Percentiles rank a stretch among this genome's conserved stretches.
phyloP scores from a whole-genome alignment of 2,797 vertebrate species.

The Acrossocheilus wenchowensis region DNA sequence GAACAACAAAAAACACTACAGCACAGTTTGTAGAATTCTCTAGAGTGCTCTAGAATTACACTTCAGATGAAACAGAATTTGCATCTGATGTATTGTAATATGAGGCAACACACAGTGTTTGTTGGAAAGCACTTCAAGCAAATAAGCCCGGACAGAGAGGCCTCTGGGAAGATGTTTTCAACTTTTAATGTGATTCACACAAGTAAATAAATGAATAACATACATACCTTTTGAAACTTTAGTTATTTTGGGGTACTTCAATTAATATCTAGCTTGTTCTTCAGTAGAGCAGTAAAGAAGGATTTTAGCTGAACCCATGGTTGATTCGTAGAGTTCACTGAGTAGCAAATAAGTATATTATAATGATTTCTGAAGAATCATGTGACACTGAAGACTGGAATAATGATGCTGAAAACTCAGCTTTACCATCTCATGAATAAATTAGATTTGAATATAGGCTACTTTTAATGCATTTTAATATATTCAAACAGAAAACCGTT shows the following conservation, averaged over 20 bases:
- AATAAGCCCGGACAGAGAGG: not conserved
- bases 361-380: too few species aligned
- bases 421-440: too few species aligned
- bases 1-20: constrained; percentile 21
- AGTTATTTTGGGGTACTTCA: not conserved
- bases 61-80: constrained; percentile 24
- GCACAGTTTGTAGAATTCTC: not conserved
- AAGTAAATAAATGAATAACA: not conserved
- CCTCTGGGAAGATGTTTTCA: not conserved
- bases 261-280: not conserved
- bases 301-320: too few species aligned
- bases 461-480: too few species aligned
- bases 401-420: too few species aligned
- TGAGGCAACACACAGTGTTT: not conserved
- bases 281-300: not conserved
- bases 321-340: not conserved
- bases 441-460: too few species aligned
- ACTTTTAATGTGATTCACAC: not conserved
- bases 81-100: constrained; percentile 1
- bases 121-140: constrained; percentile 8
- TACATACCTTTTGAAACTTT: not conserved
- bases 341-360: too few species aligned
- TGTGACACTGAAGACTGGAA: too few species aligned
- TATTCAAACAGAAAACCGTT: too few species aligned
- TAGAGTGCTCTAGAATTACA: constrained; percentile 5